Evolutionary conservation across 2,797 vertebrate species (phyloP).

Genomic region (Microtus californicus): DNA sequence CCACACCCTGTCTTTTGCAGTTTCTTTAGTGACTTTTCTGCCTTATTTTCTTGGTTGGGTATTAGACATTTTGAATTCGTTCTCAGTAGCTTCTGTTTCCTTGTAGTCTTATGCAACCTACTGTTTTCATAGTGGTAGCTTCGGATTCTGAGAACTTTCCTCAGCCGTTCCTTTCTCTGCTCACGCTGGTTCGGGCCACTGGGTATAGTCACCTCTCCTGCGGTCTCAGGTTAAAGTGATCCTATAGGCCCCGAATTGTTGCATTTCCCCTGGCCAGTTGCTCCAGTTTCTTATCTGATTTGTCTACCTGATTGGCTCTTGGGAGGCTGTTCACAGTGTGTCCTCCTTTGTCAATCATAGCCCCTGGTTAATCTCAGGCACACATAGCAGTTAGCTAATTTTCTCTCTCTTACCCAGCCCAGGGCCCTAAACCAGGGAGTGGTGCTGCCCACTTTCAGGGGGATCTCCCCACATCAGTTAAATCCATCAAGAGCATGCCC

Average conservation of each 20-base stretch:
- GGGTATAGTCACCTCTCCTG: neutral
- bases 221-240: neutral
- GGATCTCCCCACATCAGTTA: neutral
- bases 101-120: neutral
- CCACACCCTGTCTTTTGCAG: neutral
- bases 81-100: neutral
- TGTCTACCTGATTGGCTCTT: neutral
- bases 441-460: no score
- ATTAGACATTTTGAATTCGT: neutral
- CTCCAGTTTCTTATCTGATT: conserved; percentile 54
- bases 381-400: neutral
- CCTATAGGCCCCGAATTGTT: neutral
- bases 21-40: conserved; percentile 1
- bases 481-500: neutral
- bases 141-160: neutral
- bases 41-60: neutral
- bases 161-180: neutral
- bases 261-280: neutral
- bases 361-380: neutral
- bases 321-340: neutral
- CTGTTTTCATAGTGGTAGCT: neutral
- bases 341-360: neutral
- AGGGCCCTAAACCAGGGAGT: neutral
- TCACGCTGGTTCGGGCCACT: neutral
- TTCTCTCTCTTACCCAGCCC: neutral